phyloP scores from a whole-genome alignment of 2,113 vertebrate species.

The Anthoscopus minutus region DNA sequence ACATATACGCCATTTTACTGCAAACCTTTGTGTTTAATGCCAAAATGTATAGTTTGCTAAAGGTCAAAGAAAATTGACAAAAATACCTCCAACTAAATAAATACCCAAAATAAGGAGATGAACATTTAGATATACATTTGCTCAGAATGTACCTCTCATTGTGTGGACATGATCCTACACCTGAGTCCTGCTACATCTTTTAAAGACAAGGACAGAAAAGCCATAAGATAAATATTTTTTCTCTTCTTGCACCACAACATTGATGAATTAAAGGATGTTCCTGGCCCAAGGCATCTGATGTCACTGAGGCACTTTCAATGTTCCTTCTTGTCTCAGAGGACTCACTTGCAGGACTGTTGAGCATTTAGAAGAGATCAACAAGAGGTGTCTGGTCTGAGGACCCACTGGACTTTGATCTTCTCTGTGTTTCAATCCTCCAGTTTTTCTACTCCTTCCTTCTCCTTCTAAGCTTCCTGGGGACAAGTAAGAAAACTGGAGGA shows the following conservation, averaged over 20 bases:
- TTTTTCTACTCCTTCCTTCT: neutral
- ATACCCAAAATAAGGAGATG: neutral
- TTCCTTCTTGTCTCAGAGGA: neutral
- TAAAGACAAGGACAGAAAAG: neutral
- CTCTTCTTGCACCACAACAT: neutral
- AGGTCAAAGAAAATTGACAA: neutral
- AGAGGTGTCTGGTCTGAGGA: neutral
- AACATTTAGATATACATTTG: neutral
- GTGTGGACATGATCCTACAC: neutral
- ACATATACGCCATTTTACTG: neutral
- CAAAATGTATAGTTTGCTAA: neutral
- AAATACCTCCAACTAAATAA: neutral
- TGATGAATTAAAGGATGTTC: neutral
- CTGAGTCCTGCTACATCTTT: neutral
- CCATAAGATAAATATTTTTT: neutral
- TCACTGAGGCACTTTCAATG: rapidly evolving
- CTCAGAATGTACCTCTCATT: neutral
- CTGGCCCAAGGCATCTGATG: neutral
- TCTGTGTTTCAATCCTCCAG: neutral
- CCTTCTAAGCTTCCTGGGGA: neutral
- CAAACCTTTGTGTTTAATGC: neutral
- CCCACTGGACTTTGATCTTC: neutral
- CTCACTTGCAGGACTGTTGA: neutral
- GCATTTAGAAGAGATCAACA: neutral
- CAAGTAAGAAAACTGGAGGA: neutral